Evolutionary conservation across 2,888 invertebrate species (phyloP).

Genomic region (Drosophila longiperda): DNA sequence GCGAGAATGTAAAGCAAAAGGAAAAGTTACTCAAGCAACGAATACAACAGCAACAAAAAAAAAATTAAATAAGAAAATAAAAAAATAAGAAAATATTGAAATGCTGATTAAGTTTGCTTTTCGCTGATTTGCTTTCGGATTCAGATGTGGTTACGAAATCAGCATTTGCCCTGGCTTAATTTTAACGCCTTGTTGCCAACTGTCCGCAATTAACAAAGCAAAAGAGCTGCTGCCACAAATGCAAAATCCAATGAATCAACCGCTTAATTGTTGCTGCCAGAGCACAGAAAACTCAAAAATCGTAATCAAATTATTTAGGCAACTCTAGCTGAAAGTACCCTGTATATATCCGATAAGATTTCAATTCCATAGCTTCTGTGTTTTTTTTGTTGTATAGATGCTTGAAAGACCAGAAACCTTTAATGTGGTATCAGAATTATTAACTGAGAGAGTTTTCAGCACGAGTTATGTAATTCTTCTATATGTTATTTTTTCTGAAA

Average conservation of each 20-base stretch:
- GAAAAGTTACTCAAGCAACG: slow-evolving; percentile 28
- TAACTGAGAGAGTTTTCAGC: neutral
- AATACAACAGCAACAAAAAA: neutral
- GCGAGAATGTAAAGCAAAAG: slow-evolving; percentile 28
- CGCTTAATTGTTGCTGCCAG: slow-evolving; percentile 49
- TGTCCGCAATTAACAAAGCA: slow-evolving; percentile 72
- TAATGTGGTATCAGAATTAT: neutral
- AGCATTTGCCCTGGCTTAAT: slow-evolving; percentile 44
- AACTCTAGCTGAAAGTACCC: neutral
- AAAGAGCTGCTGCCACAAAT: slow-evolving; percentile 24
- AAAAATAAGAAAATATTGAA: slow-evolving; percentile 68
- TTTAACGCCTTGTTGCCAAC: slow-evolving; percentile 52
- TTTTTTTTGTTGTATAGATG: neutral
- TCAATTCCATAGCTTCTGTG: neutral
- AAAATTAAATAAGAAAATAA: slow-evolving; percentile 4
- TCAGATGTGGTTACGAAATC: slow-evolving; percentile 24
- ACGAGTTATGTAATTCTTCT: no score
- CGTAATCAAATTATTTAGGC: neutral
- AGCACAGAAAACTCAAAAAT: neutral
- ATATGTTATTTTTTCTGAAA: neutral
- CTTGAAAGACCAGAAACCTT: neutral
- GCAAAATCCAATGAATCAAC: slow-evolving; percentile 38
- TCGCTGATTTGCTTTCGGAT: slow-evolving; percentile 54
- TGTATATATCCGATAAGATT: neutral
- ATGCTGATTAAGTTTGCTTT: slow-evolving; percentile 79